Base-by-base conservation (phyloP, 1,140 invertebrate species). In the Asbolus verrucosus region DNA sequence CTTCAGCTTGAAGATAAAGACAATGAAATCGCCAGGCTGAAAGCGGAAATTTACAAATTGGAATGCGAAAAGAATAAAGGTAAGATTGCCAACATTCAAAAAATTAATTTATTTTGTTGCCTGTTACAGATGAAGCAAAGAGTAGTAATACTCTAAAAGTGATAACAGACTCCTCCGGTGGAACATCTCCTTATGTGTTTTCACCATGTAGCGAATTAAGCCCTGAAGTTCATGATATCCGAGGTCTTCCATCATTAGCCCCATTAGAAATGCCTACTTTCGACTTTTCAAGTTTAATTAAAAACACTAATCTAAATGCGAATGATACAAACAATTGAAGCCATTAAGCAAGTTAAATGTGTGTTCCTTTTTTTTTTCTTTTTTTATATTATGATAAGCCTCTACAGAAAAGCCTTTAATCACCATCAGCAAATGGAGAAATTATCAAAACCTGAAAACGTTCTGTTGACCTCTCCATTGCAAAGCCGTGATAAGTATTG, bases 261-360 rank as follows among this genome's bases (percentile, higher is more conserved):
- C 85, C 85, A 6, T 78, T 87, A 13, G 85, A 87, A 77, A 83
- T 87, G 80, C 87, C 87, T 18, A 81, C 83, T 63, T 86, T 87
- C 73, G 83, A 87, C 73, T 86, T 84, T 21, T 30, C 33, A 9
- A 30, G 14, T n/a, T 65, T 65, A 30, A 38, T 65, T 13, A 65
- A 43, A 30, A 65, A 43, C 33, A 24, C 33, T 11, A 65, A 63
- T 21, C 14, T 50, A 15, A 50, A 50, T 13, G 3, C 24, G 6
- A 50, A 50, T 24, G 21, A 21, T 54, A 54, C 46, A 54, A 54
- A 54, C n/a, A 54, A 54, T 15, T 50, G 33, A 36, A 21, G 6
- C 4, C 9, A 11, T 50, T 4, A 50, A 50, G 13, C 18, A 27
- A n/a, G 33, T 27, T 43, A 15, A 14, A 43, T 2, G 39, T 15